Evolutionary conservation across 2,113 vertebrate species (phyloP), one percentile per base, ranked within the genome.

Genomic region (Sphaerodactylus townsendi): DNA sequence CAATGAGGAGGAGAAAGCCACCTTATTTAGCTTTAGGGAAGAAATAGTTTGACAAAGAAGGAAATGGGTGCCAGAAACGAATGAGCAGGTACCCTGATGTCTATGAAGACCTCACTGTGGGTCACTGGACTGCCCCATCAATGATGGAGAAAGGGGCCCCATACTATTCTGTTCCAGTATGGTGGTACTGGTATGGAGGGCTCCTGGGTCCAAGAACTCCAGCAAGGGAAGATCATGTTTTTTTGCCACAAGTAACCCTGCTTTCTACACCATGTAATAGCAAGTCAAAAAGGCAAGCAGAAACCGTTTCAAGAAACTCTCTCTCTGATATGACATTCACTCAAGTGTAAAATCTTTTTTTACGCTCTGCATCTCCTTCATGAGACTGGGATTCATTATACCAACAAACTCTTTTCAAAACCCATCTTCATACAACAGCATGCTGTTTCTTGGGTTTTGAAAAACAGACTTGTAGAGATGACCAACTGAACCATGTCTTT

Each of bases 391-490:
- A 84, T 44, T 56, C 80, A 76, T 65, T 53, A 65, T 77, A 53
- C 46, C 56, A 76, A 82, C 70, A 69, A 68, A 64, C 81, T 19
- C 48, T 53, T 66, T 74, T 62, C 75, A 56, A 33, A 82, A 35
- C n/a, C 39, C 2, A 25, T 23, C 28, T 81, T 46, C 23, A 79
- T 86, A 87, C 82, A 81, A 44, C 68, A 39, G 35, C 2, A 0
- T 30, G 66, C 70, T 79, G 35, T 78, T 91, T 82, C 76, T 70
- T 79, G 21, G 21, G 23, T 68, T 85, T 78, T 86, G 85, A 75
- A 86, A 82, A 81, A n/a, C 0, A 10, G 87, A 48, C 1, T 0
- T 13, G 0, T 66, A 80, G 81, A 80, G 50, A 69, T 70, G 70
- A 75, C 64, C 79, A 79, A 73, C 75, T 64, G 80, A 88, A 82